Base-by-base conservation (phyloP, 37 sponge, comb jelly and placozoan genomes). In the Ephydatia muelleri region DNA sequence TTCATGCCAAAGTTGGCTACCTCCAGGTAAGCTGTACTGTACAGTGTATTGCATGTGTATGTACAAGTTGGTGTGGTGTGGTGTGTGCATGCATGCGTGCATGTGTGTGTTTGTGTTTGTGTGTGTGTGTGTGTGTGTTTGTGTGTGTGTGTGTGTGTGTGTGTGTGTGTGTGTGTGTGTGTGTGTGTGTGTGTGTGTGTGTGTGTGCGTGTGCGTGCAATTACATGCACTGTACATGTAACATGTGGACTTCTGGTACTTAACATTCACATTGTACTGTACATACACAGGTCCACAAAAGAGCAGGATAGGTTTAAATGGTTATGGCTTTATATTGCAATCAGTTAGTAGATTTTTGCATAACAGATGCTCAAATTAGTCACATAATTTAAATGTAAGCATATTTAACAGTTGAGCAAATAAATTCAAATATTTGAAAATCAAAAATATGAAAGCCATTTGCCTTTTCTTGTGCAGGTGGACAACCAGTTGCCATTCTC, bases 401-500 rank as follows among this genome's bases (percentile, higher is more conserved):
- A 14, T 65, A 21, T 65, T 22, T 22, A 14, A 65, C 66, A 65
- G 66, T 21, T 65, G 14, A 21, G 19, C 66, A 65, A 22, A n/a
- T n/a, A n/a, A n/a, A n/a, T n/a, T n/a, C n/a, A n/a, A n/a, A n/a
- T n/a, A n/a, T n/a, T n/a, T n/a, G 21, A 14, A 65, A 22, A 21
- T 21, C 14, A 22, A 21, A 65, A 14, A 65, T 65, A 22, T 65
- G 14, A 78, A 4, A 27, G 34, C 67, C 43, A 3, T 39, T 25
- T 32, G 5, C 47, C 11, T 73, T 21, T 67, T 65, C 73, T 12
- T 30, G 21, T 65, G 4, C 73, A 95, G 94, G 77, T 90, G 57
- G 96, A 96, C 73, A 92, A 96, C 74, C 96, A 96, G 81, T 77
- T 90, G 80, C 88, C 96, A 2, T 89, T 90, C 65, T 75, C 85